These are phyloP conservation scores for Laticauda laticaudata DNA, from an alignment of 2,113 vertebrate species.

Conservation along the genomic window DNA sequence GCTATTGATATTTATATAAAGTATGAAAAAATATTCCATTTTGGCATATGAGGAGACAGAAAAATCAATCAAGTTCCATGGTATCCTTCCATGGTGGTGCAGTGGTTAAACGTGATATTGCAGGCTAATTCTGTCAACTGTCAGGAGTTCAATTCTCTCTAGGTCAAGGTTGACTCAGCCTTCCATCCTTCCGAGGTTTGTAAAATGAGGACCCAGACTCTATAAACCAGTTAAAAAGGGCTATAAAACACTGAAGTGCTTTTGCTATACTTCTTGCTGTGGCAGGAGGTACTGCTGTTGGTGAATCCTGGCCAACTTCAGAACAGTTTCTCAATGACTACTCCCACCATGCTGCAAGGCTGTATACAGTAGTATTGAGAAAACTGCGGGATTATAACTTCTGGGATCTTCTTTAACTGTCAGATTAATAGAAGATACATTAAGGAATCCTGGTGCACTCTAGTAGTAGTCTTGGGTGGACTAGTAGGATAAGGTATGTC, in stretches of 20 bases:
- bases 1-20: not conserved
- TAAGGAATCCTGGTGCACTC: not conserved
- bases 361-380: not conserved
- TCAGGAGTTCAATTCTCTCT: not conserved
- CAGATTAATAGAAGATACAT: not conserved
- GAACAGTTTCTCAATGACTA: not conserved
- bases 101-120: not conserved
- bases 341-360: not conserved
- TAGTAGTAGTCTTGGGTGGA: not conserved
- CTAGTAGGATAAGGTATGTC: not conserved
- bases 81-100: not conserved
- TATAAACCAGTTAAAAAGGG: not conserved
- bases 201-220: not conserved
- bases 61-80: not conserved
- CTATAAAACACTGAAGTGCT: not conserved
- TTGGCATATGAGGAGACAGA: not conserved
- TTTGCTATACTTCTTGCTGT: not conserved
- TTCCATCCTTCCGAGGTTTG: not conserved
- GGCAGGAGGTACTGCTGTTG: not conserved
- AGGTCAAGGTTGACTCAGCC: not conserved
- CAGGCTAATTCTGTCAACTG: not conserved
- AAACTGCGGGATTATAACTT: not conserved
- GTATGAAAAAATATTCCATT: not conserved
- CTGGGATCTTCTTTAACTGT: not conserved
- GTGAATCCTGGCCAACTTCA: not conserved